Percentiles rank a stretch among this genome's conserved stretches.
These are phyloP conservation scores for Eulemur mongoz DNA, from an alignment of 2,797 vertebrate genomes.

Conservation along the genomic window DNA sequence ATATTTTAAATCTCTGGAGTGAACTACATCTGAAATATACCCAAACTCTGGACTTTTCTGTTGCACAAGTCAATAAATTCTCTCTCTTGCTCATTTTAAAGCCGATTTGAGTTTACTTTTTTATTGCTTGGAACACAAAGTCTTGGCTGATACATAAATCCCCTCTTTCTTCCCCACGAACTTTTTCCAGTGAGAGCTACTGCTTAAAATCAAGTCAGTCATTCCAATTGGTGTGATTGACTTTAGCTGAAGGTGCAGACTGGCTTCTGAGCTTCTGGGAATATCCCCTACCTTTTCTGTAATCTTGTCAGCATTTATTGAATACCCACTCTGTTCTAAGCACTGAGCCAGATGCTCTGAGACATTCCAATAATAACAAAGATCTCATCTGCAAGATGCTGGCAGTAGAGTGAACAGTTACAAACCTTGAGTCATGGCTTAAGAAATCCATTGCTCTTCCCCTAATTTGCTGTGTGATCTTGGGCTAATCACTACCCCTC, in stretches of 20 bases:
- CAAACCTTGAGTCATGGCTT: not conserved
- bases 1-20: not conserved
- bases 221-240: not conserved
- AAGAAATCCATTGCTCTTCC: not conserved
- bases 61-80: not conserved
- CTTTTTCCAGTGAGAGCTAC: not conserved
- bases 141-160: not conserved
- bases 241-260: not conserved
- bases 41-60: not conserved
- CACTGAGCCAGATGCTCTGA: not conserved
- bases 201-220: slow-evolving; percentile 19
- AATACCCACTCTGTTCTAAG: not conserved
- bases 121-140: not conserved
- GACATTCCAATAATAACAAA: not conserved
- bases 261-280: slow-evolving; percentile 10
- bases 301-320: slow-evolving; percentile 36
- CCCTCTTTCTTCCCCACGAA: not conserved
- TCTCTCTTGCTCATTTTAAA: slow-evolving; percentile 28
- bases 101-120: slow-evolving; percentile 33
- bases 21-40: not conserved
- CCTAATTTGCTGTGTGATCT: not conserved
- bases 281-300: not conserved
- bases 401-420: not conserved
- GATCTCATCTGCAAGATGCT: not conserved
- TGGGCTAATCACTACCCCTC: not conserved